Percentiles rank a stretch among this genome's conserved stretches.
These are phyloP conservation scores for Otus sunia DNA, from an alignment of 2,113 vertebrate genomes.

Conservation along the genomic window DNA sequence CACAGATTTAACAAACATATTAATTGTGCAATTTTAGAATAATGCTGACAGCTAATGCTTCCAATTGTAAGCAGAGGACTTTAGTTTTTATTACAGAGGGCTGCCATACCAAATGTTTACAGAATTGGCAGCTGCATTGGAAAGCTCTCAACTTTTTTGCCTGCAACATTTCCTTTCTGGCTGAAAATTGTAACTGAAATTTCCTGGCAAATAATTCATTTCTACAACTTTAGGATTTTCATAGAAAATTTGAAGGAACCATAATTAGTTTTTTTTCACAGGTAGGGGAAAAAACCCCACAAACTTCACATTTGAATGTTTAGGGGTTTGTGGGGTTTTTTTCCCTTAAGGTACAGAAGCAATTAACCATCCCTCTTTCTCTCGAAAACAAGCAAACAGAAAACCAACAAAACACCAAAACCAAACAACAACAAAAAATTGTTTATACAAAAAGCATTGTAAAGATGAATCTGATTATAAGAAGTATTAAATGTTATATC, in stretches of 20 bases:
- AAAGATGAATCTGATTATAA: not conserved
- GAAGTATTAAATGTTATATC: not conserved
- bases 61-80: not conserved
- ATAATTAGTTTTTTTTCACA: not conserved
- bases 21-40: slow-evolving; percentile 30
- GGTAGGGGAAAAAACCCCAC: rapidly evolving
- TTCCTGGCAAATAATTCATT: not conserved
- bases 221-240: not conserved
- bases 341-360: not conserved
- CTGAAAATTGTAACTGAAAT: not conserved
- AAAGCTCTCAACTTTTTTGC: not conserved
- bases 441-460: not conserved
- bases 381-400: not conserved
- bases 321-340: not conserved
- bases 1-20: slow-evolving; percentile 44
- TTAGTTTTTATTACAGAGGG: not conserved
- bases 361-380: not conserved
- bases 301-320: not conserved
- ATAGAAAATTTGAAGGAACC: not conserved
- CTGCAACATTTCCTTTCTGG: not conserved
- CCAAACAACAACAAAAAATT: not conserved
- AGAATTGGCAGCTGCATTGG: not conserved
- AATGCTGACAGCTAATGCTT: not conserved
- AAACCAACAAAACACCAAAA: not conserved
- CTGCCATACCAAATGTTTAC: not conserved